Conservation (phyloP, 1,140 invertebrate species). For the Meloidogyne floridensis region DNA sequence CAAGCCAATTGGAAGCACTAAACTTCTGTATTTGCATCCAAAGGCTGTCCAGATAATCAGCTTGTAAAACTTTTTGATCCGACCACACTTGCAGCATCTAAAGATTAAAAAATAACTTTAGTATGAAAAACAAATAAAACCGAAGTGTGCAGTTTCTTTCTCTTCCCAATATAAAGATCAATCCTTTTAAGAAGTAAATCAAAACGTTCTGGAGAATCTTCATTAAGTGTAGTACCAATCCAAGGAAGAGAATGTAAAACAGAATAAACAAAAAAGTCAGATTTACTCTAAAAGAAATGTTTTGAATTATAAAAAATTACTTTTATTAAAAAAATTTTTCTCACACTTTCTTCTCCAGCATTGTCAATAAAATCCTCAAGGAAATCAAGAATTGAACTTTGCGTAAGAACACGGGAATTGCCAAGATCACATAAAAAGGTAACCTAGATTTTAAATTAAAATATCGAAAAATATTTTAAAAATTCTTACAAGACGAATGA, state of each 20-base stretch:
- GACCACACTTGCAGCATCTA: conserved; percentile 82
- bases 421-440: conserved; percentile 92
- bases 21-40: conserved; percentile 93
- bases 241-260: conserved; percentile 90
- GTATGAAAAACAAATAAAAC: conserved; percentile 19
- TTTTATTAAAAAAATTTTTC: not conserved
- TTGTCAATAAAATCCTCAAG: conserved; percentile 91
- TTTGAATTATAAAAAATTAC: conserved; percentile 2
- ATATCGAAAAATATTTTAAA: not conserved
- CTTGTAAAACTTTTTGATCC: conserved; percentile 85
- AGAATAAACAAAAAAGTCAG: conserved; percentile 93
- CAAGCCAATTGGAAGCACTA: conserved; percentile 89
- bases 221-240: conserved; percentile 72
- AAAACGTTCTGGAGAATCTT: conserved; percentile 66
- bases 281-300: conserved; percentile 72
- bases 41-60: conserved; percentile 95
- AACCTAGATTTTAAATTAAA: conserved; percentile 68
- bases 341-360: conserved; percentile 85
- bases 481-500: conserved; percentile 68
- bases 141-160: conserved; percentile 50
- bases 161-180: conserved; percentile 80
- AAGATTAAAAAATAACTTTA: not conserved
- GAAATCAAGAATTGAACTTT: conserved; percentile 84
- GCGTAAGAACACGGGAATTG: conserved; percentile 92
- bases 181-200: conserved; percentile 88